Evolutionary conservation across 2,888 invertebrate species (phyloP), one percentile per base, ranked within the genome.

Genomic region (Eupithecia tripunctaria): DNA sequence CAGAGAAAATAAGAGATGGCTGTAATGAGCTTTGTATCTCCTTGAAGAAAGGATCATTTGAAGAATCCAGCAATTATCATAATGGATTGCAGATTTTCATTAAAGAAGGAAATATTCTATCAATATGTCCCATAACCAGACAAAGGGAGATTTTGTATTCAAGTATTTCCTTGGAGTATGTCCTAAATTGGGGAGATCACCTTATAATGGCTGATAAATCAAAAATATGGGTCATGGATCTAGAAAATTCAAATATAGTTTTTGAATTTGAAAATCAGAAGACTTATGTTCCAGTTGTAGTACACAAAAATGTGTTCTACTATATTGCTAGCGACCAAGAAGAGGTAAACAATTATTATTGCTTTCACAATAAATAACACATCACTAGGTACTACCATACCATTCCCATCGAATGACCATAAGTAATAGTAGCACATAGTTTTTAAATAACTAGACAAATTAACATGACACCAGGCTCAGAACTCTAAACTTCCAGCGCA

Each of bases 151-250:
- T 72, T 38, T 73, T 90, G 70, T 67, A 73, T 27, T 74, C 83
- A 5, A 81, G 79, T 75, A 68, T 75, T 25, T 71, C 80, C 60
- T 71, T 90, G 51, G 81, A 86, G 36, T 78, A 86, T 76, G 71
- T 88, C 63, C 74, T 86, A 21, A 77, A 82, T 60, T 94, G 93
- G 94, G 85, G 81, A 75, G 85, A 90, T 63, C 72, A 81, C 21
- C 79, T 84, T 29, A 80, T 94, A 59, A 67, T 92, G 36, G 78
- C 86, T 29, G 84, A 85, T 75, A 77, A 85, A 69, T 77, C 72
- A 6, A 85, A 85, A 69, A 92, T 94, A 89, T 91, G 88, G 89
- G 78, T 91, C 65, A 76, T 91, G 4, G 85, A 91, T 79, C 69
- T 89, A 15, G 84, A 81, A 76, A 83, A 84, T 74, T 86, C 85